These are phyloP conservation scores for Urocyon cinereoargenteus DNA, from an alignment of 2,797 vertebrate genomes.

Conservation along the genomic window DNA sequence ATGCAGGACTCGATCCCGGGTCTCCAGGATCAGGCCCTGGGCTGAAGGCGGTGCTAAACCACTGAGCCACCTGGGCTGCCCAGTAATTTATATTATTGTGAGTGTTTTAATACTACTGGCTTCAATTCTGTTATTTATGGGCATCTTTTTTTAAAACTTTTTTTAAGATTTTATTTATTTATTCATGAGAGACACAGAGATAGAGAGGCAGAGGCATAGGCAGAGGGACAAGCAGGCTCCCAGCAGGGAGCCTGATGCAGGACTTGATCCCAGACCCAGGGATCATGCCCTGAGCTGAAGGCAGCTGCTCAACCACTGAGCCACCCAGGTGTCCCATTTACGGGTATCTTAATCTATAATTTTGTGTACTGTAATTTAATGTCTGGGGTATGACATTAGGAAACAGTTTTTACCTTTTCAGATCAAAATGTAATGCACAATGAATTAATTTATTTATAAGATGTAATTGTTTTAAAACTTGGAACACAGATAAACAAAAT, in stretches of 20 bases:
- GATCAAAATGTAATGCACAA: slow-evolving; percentile 57
- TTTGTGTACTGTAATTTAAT: slow-evolving; percentile 46
- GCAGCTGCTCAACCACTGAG: too few species aligned
- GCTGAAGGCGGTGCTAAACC: too few species aligned
- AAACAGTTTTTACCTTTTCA: slow-evolving; percentile 39
- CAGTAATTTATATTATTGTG: not conserved
- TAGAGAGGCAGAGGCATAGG: too few species aligned
- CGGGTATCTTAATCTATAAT: slow-evolving; percentile 28
- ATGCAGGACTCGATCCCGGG: too few species aligned
- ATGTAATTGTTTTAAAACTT: slow-evolving; percentile 57
- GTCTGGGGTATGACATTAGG: not conserved
- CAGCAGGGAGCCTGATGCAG: too few species aligned
- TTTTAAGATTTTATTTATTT: too few species aligned
- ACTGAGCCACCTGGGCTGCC: too few species aligned
- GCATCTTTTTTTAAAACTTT: not conserved
- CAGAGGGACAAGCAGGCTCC: too few species aligned
- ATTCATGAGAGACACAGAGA: too few species aligned
- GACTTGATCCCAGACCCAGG: too few species aligned
- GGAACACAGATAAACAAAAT: slow-evolving; percentile 61
- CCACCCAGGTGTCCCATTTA: not conserved
- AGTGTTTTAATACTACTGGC: slow-evolving; percentile 32
- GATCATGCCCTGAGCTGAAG: too few species aligned
- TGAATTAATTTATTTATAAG: slow-evolving; percentile 54
- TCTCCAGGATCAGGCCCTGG: too few species aligned
- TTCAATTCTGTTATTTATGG: not conserved